Conservation (phyloP, 2,113 vertebrate species). For the Leucopsar rothschildi region DNA sequence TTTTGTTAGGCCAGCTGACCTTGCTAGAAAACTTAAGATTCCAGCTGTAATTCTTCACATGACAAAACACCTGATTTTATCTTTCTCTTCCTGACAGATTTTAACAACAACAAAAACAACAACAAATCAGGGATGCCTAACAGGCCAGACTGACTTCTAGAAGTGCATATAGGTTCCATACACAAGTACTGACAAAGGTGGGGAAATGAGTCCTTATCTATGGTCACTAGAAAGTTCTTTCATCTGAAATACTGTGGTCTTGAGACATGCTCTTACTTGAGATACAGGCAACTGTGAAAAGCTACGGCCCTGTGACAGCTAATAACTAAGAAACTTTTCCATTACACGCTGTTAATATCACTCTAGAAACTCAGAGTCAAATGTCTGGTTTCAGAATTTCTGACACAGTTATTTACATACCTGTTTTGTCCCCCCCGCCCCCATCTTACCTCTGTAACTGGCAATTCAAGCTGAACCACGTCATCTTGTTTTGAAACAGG, state of each 20-base stretch:
- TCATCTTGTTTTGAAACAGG: constrained; percentile 96
- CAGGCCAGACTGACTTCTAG: background rate
- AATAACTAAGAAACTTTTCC: background rate
- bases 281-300: background rate
- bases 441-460: constrained; percentile 92
- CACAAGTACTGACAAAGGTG: background rate
- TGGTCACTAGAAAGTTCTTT: background rate
- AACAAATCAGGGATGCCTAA: background rate
- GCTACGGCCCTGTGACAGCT: background rate
- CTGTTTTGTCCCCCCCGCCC: accelerated
- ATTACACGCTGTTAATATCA: background rate
- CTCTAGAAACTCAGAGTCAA: background rate
- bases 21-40: background rate
- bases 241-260: background rate
- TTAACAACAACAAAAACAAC: background rate
- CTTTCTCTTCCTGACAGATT: background rate
- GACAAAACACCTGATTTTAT: background rate
- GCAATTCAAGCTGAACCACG: constrained; percentile 95
- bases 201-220: background rate
- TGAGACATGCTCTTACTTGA: background rate
- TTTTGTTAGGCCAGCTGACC: background rate
- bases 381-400: background rate
- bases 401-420: background rate
- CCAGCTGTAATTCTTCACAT: background rate
- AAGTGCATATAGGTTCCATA: background rate